phyloP scores from a whole-genome alignment of 2,113 vertebrate species.

The Scortum barcoo region DNA sequence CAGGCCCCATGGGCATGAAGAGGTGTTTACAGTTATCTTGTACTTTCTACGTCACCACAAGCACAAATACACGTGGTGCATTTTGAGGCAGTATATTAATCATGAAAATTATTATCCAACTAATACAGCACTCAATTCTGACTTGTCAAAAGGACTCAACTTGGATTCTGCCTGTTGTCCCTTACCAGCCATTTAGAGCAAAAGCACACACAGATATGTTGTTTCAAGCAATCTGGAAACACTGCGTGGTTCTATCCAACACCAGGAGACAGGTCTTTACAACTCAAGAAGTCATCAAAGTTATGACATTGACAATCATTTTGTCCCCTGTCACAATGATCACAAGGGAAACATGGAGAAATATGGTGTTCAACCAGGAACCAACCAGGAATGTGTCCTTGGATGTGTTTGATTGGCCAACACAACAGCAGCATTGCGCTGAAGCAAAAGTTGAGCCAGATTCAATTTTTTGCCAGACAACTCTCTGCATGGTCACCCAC shows the following conservation, averaged over 20 bases:
- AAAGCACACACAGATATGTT: neutral
- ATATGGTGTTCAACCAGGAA: neutral
- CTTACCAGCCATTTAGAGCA: neutral
- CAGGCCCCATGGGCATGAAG: conserved; percentile 51
- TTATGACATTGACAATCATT: neutral
- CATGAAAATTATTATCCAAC: neutral
- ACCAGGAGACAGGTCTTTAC: neutral
- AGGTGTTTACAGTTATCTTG: conserved; percentile 56
- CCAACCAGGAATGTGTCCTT: neutral
- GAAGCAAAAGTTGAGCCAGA: neutral
- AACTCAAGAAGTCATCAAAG: neutral
- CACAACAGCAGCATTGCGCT: neutral
- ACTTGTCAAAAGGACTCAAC: neutral
- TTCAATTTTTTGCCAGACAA: neutral
- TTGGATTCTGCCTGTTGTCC: neutral
- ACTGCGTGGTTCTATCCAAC: neutral
- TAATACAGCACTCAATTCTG: neutral
- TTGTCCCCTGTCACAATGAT: neutral
- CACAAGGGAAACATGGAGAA: conserved; percentile 10
- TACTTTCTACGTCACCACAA: neutral
- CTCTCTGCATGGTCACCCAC: neutral
- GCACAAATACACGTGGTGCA: neutral
- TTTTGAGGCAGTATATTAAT: neutral
- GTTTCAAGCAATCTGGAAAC: neutral
- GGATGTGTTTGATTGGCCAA: neutral